phyloP scores from a whole-genome alignment of 2,888 invertebrate species.

The Drosophila anomalata region DNA sequence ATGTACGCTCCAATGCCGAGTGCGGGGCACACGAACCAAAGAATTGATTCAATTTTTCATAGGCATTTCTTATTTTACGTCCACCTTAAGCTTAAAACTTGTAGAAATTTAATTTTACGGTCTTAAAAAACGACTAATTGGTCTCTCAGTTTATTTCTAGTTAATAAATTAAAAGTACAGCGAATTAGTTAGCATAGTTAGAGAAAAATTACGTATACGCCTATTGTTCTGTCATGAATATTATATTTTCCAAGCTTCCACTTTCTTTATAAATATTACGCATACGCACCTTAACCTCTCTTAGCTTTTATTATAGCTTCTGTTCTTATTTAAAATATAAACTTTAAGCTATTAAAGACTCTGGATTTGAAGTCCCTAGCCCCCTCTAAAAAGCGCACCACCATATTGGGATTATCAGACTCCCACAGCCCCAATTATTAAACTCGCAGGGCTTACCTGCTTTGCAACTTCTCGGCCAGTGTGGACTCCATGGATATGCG shows the following conservation, averaged over 20 bases:
- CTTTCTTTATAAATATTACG: not conserved
- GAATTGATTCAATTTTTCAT: not conserved
- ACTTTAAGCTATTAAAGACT: no score
- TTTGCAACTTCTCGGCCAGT: conserved; percentile 88
- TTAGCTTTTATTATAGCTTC: no score
- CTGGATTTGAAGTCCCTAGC: no score
- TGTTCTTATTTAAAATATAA: no score
- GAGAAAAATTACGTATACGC: no score
- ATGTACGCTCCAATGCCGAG: not conserved
- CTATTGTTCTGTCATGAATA: no score
- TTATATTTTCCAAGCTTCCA: no score
- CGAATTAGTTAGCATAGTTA: no score
- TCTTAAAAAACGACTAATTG: not conserved
- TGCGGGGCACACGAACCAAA: not conserved
- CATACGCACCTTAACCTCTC: not conserved
- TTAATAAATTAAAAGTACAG: no score
- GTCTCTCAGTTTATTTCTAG: no score
- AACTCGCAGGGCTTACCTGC: conserved; percentile 82
- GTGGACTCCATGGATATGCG: conserved; percentile 83
- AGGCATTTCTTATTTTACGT: not conserved
- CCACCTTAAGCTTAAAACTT: not conserved
- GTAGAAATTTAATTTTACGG: not conserved
- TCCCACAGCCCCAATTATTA: not conserved
- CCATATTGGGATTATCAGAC: not conserved
- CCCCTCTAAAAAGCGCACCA: not conserved